These are phyloP conservation scores for Lacerta viridis DNA, from an alignment of 2,797 vertebrate species.

Conservation along the genomic window DNA sequence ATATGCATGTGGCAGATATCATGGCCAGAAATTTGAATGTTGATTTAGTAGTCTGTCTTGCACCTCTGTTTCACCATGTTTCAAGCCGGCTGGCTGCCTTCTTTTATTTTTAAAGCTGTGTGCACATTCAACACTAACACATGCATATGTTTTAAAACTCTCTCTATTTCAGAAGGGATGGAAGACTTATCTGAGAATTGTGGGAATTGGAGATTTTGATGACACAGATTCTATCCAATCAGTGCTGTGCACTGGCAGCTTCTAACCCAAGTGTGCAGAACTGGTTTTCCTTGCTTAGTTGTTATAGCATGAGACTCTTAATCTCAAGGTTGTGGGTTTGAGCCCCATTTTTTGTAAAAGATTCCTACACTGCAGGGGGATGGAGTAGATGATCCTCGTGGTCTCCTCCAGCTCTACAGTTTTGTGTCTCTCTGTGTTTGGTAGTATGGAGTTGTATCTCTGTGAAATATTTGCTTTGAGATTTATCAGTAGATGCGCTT, in stretches of 20 bases:
- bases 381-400: too few species aligned
- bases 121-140: background rate
- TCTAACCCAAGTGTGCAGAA: background rate
- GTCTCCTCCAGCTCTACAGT: too few species aligned
- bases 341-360: too few species aligned
- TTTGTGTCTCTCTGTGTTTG: too few species aligned
- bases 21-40: background rate
- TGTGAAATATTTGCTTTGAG: background rate
- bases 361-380: too few species aligned
- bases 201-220: background rate
- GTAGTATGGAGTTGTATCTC: background rate
- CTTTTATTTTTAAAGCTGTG: background rate
- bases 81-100: background rate
- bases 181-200: too few species aligned
- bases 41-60: background rate
- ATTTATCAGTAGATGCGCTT: background rate
- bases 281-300: too few species aligned
- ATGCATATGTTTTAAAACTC: background rate
- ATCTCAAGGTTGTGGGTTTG: too few species aligned
- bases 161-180: background rate
- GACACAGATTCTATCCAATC: background rate
- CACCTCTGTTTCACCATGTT: background rate
- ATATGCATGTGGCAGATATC: background rate
- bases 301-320: too few species aligned
- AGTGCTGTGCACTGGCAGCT: background rate